Percentiles rank a stretch among this genome's conserved stretches.
Conservation (phyloP, 2,888 invertebrate species). For the Bibio marci region DNA sequence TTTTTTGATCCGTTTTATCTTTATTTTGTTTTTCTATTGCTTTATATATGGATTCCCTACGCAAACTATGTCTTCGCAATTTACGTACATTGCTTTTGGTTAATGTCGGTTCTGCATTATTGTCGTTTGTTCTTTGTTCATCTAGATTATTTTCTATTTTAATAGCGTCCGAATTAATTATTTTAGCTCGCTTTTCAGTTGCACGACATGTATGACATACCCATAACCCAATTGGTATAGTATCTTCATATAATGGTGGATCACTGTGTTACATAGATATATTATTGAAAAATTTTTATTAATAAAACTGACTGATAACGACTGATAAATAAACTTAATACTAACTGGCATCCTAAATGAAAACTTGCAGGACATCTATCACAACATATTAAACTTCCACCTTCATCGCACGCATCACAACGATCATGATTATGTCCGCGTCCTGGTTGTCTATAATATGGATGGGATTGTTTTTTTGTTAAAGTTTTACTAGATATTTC, state of each 20-base stretch:
- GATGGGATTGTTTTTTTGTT: conserved; percentile 40
- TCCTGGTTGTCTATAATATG: conserved; percentile 72
- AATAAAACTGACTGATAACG: not conserved
- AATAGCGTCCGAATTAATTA: too few species aligned
- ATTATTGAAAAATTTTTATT: conserved; percentile 1
- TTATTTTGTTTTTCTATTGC: too few species aligned
- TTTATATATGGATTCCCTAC: too few species aligned
- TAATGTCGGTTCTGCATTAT: conserved; percentile 13
- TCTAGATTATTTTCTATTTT: too few species aligned
- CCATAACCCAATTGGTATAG: conserved; percentile 85
- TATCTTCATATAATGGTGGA: conserved; percentile 78
- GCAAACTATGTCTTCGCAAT: conserved; percentile 24
- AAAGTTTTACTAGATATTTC: conserved; percentile 40
- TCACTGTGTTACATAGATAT: conserved; percentile 40
- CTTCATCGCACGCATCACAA: conserved; percentile 89
- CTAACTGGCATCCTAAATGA: conserved; percentile 90
- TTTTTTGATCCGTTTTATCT: too few species aligned
- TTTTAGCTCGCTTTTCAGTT: conserved; percentile 21
- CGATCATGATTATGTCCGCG: conserved; percentile 82
- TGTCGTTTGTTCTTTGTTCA: conserved; percentile 18
- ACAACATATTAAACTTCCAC: conserved; percentile 88
- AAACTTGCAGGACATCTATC: conserved; percentile 93
- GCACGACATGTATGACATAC: conserved; percentile 65
- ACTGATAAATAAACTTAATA: conserved; percentile 11
- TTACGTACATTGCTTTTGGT: conserved; percentile 27